A percentile compares a stretch with the other conserved stretches of the same genome.
phyloP scores from a whole-genome alignment of 2,113 vertebrate genomes.

The Stercorarius parasiticus region DNA sequence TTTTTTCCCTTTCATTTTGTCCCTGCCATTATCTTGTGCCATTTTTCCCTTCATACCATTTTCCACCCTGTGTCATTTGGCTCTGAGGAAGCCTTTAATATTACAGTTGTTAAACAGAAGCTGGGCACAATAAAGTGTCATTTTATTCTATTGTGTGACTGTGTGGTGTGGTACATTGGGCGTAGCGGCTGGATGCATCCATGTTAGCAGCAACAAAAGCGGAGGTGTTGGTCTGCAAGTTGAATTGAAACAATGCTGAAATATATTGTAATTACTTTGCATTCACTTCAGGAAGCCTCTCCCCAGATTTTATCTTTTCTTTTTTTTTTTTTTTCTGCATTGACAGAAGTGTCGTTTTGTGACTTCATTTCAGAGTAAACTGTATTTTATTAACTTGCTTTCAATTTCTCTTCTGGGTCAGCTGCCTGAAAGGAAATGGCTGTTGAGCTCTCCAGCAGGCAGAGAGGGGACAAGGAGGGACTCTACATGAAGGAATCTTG shows the following conservation, averaged over 20 bases:
- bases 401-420: not conserved
- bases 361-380: not conserved
- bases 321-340: not conserved
- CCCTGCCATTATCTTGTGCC: not conserved
- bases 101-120: not conserved
- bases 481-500: not conserved
- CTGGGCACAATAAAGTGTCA: conserved; percentile 36
- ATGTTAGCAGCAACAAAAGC: not conserved
- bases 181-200: not conserved
- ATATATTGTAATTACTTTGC: not conserved
- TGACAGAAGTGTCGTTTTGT: not conserved
- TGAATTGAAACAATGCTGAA: not conserved
- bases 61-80: not conserved
- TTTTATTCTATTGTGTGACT: not conserved
- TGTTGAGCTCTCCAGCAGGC: not conserved
- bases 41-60: not conserved
- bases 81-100: not conserved
- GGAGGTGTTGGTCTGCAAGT: not conserved
- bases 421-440: not conserved
- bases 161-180: not conserved
- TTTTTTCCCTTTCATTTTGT: not conserved
- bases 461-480: not conserved
- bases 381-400: not conserved
- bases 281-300: conserved; percentile 6
- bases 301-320: not conserved